These are phyloP conservation scores for Podarcis lilfordi DNA, from an alignment of 2,797 vertebrate species.

Conservation along the genomic window DNA sequence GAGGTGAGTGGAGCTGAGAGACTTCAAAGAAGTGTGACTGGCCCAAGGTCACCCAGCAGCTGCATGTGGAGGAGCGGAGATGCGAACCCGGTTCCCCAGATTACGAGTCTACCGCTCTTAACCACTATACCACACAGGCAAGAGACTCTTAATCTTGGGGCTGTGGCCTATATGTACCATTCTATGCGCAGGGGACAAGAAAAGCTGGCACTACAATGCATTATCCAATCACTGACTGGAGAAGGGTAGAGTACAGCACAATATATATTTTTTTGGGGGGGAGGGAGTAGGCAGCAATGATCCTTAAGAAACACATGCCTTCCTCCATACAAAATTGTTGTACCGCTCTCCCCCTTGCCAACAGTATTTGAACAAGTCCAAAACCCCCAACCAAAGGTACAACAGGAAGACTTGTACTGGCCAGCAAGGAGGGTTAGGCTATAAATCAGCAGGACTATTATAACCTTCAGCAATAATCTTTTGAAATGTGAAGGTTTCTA, in stretches of 20 bases:
- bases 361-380: neutral
- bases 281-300: neutral
- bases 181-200: neutral
- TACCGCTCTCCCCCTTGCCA: neutral
- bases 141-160: too few species aligned
- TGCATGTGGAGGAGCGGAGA: too few species aligned
- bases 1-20: too few species aligned
- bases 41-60: too few species aligned
- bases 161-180: too few species aligned
- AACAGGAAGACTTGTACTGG: neutral
- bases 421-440: neutral
- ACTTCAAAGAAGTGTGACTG: too few species aligned
- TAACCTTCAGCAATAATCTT: neutral
- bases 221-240: neutral
- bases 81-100: too few species aligned
- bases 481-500: neutral
- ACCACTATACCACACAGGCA: too few species aligned
- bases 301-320: neutral
- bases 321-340: too few species aligned
- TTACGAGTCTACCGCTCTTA: too few species aligned
- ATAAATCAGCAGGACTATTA: neutral
- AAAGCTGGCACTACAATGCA: neutral
- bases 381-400: neutral
- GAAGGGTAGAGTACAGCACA: neutral
- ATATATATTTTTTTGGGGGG: neutral